A percentile compares a stretch with the other conserved stretches of the same genome.
Evolutionary conservation across 2,113 vertebrate genomes (phyloP).

Genomic region (Potamarius usumacintae): DNA sequence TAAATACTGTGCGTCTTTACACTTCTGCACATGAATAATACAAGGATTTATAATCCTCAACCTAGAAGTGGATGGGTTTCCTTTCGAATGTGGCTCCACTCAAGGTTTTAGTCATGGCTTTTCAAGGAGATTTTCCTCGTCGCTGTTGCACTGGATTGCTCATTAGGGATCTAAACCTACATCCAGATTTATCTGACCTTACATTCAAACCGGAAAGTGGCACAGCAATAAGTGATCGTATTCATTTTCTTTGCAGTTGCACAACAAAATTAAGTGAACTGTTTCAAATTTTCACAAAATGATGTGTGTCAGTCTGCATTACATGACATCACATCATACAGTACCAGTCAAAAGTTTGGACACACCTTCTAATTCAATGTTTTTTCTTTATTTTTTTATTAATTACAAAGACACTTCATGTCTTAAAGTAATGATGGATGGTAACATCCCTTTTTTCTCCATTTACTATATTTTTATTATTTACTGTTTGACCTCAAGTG

Average conservation of each 20-base stretch:
- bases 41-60: background rate
- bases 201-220: background rate
- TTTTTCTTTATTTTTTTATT: too few relatives aligned
- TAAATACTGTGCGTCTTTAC: background rate
- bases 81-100: background rate
- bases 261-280: background rate
- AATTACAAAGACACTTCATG: too few relatives aligned
- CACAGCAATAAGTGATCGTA: background rate
- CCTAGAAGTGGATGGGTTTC: background rate
- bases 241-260: background rate
- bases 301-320: background rate
- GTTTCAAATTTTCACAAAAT: background rate
- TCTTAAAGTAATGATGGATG: too few relatives aligned
- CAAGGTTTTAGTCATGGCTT: background rate
- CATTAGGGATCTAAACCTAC: background rate
- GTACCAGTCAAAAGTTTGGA: background rate
- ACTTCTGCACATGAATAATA: background rate
- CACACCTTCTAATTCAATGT: too few relatives aligned
- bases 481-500: too few relatives aligned
- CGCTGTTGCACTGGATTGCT: background rate
- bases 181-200: background rate
- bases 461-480: too few relatives aligned
- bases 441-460: too few relatives aligned
- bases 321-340: background rate
- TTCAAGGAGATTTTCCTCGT: background rate